phyloP scores from a whole-genome alignment of 2,113 vertebrate species.

The Zapornia atra region DNA sequence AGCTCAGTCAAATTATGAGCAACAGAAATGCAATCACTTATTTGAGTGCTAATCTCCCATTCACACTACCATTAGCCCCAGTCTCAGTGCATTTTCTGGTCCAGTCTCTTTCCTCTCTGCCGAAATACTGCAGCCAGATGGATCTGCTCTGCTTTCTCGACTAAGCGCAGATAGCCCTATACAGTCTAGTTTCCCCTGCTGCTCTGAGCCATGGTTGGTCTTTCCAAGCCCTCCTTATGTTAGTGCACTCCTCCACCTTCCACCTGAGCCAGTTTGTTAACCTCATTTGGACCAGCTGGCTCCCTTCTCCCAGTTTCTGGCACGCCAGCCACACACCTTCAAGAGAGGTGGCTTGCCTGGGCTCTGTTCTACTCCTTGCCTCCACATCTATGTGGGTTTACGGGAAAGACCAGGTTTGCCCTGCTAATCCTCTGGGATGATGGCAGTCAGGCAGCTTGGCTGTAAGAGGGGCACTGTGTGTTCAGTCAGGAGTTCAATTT shows the following conservation, averaged over 20 bases:
- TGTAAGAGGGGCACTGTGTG: background rate
- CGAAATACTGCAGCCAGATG: fast-evolving
- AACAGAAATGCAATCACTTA: background rate
- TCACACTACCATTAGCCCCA: background rate
- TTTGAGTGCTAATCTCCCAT: background rate
- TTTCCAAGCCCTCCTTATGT: background rate
- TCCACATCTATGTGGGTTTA: fast-evolving
- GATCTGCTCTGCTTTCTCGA: background rate
- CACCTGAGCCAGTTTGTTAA: background rate
- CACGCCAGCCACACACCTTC: fast-evolving
- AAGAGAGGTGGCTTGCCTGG: fast-evolving
- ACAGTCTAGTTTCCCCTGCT: background rate
- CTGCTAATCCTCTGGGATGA: background rate
- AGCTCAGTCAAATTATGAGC: background rate
- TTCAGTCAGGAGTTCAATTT: background rate
- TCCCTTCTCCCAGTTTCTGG: background rate
- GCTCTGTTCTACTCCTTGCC: background rate
- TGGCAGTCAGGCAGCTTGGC: background rate
- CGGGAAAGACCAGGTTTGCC: background rate
- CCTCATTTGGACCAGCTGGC: background rate
- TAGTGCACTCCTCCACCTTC: background rate
- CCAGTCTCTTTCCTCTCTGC: background rate
- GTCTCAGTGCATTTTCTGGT: background rate
- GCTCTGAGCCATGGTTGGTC: background rate
- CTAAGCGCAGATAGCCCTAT: background rate